These are phyloP conservation scores for Teleogryllus oceanicus DNA, from an alignment of 2,888 invertebrate genomes.

Conservation along the genomic window DNA sequence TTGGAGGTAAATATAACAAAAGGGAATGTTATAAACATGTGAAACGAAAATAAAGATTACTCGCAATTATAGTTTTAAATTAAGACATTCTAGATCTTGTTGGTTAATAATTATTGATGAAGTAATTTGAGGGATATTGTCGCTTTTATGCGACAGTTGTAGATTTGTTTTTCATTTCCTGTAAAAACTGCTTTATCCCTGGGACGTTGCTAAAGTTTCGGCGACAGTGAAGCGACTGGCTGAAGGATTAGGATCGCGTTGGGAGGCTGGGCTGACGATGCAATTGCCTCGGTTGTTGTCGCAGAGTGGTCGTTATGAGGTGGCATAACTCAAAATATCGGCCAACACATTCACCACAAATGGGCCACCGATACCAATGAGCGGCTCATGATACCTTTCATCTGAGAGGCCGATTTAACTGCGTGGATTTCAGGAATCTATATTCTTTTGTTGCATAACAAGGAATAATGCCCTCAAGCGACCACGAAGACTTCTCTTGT, in stretches of 20 bases:
- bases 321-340: too few relatives aligned
- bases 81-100: slow-evolving; percentile 5
- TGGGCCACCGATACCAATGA: too few relatives aligned
- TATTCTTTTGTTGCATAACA: too few relatives aligned
- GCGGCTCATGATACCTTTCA: too few relatives aligned
- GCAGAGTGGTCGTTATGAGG: too few relatives aligned
- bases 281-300: too few relatives aligned
- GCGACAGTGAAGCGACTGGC: neutral
- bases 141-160: neutral
- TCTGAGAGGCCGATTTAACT: too few relatives aligned
- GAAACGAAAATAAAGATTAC: neutral
- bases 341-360: too few relatives aligned
- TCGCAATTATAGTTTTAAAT: slow-evolving; percentile 11
- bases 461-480: too few relatives aligned
- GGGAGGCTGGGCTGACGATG: slow-evolving; percentile 18
- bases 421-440: too few relatives aligned
- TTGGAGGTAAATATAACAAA: neutral
- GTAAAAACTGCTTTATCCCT: neutral
- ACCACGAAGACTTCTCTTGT: too few relatives aligned
- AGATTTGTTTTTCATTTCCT: neutral
- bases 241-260: neutral
- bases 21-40: slow-evolving; percentile 12
- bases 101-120: neutral
- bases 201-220: neutral
- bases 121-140: neutral